Evolutionary conservation across 2,113 vertebrate genomes (phyloP).

Genomic region (Damaliscus lunatus): DNA sequence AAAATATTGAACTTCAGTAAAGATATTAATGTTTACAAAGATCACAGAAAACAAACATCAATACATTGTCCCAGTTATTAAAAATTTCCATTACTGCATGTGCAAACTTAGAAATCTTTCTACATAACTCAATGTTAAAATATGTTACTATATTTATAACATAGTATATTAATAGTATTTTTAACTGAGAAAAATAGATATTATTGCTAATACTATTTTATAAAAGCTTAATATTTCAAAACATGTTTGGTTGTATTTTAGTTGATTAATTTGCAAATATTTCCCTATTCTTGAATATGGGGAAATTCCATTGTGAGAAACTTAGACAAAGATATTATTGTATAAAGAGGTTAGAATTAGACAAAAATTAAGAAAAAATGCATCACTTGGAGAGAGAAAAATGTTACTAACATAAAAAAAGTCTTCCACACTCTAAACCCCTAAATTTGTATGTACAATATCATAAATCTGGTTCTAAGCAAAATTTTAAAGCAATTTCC

Average conservation of each 20-base stretch:
- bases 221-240: not conserved
- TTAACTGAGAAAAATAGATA: not conserved
- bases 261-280: not conserved
- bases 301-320: not conserved
- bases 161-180: not conserved
- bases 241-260: not conserved
- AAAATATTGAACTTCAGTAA: constrained; percentile 19
- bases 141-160: not conserved
- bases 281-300: not conserved
- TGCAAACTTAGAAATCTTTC: not conserved
- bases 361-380: not conserved
- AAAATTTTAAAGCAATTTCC: constrained; percentile 6
- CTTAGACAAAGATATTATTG: not conserved
- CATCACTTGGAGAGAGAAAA: not conserved
- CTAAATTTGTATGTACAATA: not conserved
- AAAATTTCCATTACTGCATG: not conserved
- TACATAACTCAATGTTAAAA: not conserved
- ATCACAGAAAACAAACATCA: constrained; percentile 23
- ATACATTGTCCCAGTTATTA: constrained; percentile 11
- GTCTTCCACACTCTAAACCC: not conserved
- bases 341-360: not conserved
- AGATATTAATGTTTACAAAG: constrained; percentile 54
- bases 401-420: not conserved
- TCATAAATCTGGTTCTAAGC: not conserved
- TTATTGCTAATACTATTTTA: not conserved